Evolutionary conservation across 2,888 invertebrate species (phyloP).

Genomic region (Ormyrus pomaceus): DNA sequence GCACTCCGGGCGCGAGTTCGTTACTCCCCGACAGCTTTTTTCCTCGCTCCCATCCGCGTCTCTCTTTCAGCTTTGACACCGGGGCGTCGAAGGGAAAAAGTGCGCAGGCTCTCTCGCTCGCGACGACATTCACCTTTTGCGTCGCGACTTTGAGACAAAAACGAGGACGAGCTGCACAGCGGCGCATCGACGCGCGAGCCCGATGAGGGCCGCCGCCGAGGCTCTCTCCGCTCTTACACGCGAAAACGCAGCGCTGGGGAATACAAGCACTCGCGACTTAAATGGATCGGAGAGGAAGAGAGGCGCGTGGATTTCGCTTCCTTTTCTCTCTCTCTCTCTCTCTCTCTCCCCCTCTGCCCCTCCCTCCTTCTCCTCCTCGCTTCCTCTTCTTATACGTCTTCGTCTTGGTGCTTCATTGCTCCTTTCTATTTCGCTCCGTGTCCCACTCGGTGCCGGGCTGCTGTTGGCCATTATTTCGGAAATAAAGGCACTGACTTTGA

Average conservation of each 20-base stretch:
- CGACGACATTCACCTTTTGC: constrained; percentile 26
- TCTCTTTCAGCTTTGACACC: background rate
- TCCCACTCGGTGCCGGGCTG: background rate
- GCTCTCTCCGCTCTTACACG: background rate
- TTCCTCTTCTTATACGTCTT: background rate
- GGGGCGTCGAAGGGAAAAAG: background rate
- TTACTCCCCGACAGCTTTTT: too few relatives aligned
- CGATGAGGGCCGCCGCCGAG: constrained; percentile 36
- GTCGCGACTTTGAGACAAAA: background rate
- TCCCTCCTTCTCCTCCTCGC: background rate
- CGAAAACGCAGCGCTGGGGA: constrained; percentile 20
- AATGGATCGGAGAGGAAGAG: constrained; percentile 32
- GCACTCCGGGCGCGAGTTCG: too few relatives aligned
- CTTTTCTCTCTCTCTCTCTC: background rate
- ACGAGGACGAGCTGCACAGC: background rate
- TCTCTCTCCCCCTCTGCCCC: background rate
- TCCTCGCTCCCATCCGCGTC: too few relatives aligned
- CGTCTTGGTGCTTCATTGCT: constrained; percentile 8
- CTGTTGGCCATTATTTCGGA: constrained; percentile 43
- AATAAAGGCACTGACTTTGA: constrained; percentile 50
- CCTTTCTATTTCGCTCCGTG: constrained; percentile 10
- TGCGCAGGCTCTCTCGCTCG: too few relatives aligned
- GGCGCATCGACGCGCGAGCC: background rate
- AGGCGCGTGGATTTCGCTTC: constrained; percentile 19
- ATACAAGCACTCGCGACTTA: constrained; percentile 35